Conservation (phyloP, 1,140 invertebrate genomes). For the Heterodera schachtii region DNA sequence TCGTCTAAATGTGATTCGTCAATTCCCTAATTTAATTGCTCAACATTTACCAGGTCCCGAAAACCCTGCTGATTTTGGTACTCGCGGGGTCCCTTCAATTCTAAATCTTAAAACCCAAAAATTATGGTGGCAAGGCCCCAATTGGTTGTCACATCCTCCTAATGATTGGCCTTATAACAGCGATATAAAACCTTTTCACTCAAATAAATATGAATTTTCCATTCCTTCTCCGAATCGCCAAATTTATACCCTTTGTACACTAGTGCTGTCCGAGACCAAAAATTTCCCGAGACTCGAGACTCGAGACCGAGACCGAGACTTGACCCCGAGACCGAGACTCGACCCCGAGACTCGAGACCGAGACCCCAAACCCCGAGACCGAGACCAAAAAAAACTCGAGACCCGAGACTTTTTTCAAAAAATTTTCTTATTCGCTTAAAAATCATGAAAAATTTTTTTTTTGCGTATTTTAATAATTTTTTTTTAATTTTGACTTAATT, state of each 20-base stretch:
- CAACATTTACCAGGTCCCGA: background rate
- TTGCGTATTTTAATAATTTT: too few species aligned
- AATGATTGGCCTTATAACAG: background rate
- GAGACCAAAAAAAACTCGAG: too few species aligned
- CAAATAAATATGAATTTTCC: background rate
- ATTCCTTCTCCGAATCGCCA: background rate
- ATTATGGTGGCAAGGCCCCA: background rate
- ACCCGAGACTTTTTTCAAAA: too few species aligned
- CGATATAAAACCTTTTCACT: background rate
- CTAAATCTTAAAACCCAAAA: background rate
- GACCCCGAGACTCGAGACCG: too few species aligned
- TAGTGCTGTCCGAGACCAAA: background rate
- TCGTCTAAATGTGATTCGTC: background rate
- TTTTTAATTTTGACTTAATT: too few species aligned
- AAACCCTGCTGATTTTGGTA: background rate
- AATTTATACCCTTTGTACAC: background rate
- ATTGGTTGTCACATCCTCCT: background rate
- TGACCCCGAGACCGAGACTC: too few species aligned
- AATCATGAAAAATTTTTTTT: too few species aligned
- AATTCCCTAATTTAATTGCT: background rate
- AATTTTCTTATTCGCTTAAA: too few species aligned
- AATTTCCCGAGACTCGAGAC: too few species aligned
- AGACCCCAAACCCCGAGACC: too few species aligned
- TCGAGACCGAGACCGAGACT: too few species aligned
- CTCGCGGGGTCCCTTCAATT: background rate